Base-by-base conservation (phyloP, 2,113 vertebrate genomes). In the Cebidichthys violaceus region DNA sequence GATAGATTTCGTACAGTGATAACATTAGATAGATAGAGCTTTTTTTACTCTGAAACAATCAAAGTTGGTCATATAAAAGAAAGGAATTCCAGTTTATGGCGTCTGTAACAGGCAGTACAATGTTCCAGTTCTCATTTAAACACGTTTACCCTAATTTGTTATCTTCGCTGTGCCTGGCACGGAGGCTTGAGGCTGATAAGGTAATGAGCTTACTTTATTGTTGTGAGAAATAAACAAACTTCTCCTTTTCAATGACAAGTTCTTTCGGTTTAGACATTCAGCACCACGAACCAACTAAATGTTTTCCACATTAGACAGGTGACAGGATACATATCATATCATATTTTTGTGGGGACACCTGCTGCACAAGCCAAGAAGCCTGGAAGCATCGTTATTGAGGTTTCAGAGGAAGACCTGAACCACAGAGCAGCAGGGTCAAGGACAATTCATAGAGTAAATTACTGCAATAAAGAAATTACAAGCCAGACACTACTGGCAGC, bases 91-190 rank as follows among this genome's bases (percentile, higher is more conserved):
- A 54, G 24, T 82, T 82, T 47, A 75, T 76, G 39, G 27, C 14
- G 4, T 74, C 27, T 10, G n/a, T 72, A 64, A 68, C 29, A 79
- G 33, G 64, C 57, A 0, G 60, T 71, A 1, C 62, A 55, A 29
- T 65, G 74, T 71, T 35, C 61, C 29, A 0, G 22, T 11, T 57
- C 41, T 64, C 31, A 78, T 84, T 82, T 50, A 69, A 73, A 64
- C 29, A 18, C 18, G 18, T 77, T 76, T 50, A 81, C 6, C 54
- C 68, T 64, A 85, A 80, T 86, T 73, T 72, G 31, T 88, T 92
- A 94, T 92, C 91, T 77, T 29, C 9, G 14, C 47, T 9, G 95
- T 94, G 85, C 95, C 94, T 91, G 88, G 93, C 91, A 94, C 94
- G 9, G 87, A 90, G 85, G 88, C 70, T 72, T 69, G 24, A 77